Conservation (phyloP, 2,113 vertebrate genomes). For the Pyrgilauda ruficollis region DNA sequence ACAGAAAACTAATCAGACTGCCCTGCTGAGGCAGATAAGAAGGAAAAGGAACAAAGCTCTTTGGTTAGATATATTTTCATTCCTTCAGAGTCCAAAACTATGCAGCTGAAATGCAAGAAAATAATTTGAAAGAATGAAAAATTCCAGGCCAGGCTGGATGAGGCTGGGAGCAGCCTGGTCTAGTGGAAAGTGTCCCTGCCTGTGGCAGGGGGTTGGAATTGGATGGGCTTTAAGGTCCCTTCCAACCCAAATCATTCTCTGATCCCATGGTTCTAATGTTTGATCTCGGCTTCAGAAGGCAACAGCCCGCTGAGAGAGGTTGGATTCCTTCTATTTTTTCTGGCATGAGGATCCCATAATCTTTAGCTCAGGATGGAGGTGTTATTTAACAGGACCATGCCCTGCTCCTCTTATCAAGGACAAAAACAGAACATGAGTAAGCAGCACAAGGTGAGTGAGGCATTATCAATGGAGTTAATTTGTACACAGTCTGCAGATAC, state of each 20-base stretch:
- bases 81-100: neutral
- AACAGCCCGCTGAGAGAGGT: neutral
- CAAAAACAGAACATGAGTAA: neutral
- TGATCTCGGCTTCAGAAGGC: neutral
- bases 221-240: neutral
- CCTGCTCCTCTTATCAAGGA: neutral
- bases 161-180: neutral
- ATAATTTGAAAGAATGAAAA: neutral
- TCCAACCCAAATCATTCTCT: neutral
- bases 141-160: neutral
- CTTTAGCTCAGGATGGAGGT: neutral
- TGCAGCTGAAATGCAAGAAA: neutral
- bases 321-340: neutral
- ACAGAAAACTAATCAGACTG: neutral
- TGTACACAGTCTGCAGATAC: neutral
- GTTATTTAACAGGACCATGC: neutral
- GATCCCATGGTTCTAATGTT: neutral
- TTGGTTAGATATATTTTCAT: neutral
- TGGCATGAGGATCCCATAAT: neutral
- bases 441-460: neutral
- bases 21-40: neutral
- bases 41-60: neutral
- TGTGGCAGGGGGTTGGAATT: neutral
- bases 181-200: neutral
- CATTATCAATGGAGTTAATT: neutral